Conservation (phyloP, 1,140 invertebrate species). For the Panagrolaimus sp. region DNA sequence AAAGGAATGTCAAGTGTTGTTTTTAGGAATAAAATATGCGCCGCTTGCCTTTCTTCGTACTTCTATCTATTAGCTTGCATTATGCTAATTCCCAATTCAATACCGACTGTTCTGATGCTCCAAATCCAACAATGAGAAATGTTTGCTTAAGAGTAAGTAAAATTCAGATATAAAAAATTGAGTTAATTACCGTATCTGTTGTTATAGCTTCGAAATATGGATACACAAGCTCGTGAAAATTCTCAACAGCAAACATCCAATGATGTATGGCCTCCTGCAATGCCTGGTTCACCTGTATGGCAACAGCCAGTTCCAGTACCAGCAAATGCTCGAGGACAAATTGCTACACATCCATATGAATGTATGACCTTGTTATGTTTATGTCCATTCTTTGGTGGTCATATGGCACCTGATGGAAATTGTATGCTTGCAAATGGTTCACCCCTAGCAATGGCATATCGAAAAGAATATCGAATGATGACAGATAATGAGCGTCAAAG, state of each 20-base stretch:
- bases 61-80: constrained; percentile 4
- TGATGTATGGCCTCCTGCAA: constrained; percentile 33
- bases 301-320: constrained; percentile 50
- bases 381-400: constrained; percentile 53
- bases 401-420: constrained; percentile 42
- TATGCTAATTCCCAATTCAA: constrained; percentile 11
- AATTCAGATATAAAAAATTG: background rate
- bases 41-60: constrained; percentile 10
- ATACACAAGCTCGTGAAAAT: constrained; percentile 28
- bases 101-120: constrained; percentile 49
- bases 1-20: no score
- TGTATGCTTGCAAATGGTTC: constrained; percentile 35
- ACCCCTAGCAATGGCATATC: constrained; percentile 48
- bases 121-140: constrained; percentile 32
- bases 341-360: constrained; percentile 55
- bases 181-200: background rate
- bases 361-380: constrained; percentile 56
- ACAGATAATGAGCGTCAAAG: constrained; percentile 57
- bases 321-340: constrained; percentile 42
- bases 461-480: constrained; percentile 60
- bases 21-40: background rate
- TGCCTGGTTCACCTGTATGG: constrained; percentile 50
- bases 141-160: constrained; percentile 33
- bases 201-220: constrained; percentile 34
- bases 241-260: constrained; percentile 21